Percentiles rank a stretch among this genome's conserved stretches.
These are phyloP conservation scores for Acleris holmiana DNA, from an alignment of 2,888 invertebrate genomes.

Conservation along the genomic window DNA sequence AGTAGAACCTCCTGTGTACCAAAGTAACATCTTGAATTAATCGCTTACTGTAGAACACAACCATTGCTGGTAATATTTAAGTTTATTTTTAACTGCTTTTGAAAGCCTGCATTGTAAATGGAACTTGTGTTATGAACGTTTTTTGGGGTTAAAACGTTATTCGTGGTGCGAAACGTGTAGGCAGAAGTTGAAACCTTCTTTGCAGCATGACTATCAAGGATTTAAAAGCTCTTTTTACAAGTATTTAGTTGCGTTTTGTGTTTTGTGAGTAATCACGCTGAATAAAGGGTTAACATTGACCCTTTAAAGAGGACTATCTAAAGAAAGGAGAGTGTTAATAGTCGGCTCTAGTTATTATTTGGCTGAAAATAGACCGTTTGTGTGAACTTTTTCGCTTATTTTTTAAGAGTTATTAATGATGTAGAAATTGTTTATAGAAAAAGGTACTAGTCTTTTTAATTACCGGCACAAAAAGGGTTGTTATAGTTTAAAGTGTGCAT, in stretches of 20 bases:
- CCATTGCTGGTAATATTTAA: constrained; percentile 2
- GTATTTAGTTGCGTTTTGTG: constrained; percentile 13
- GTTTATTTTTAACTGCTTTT: not conserved
- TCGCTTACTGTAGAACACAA: not conserved
- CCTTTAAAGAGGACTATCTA: not conserved
- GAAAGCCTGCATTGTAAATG: not conserved
- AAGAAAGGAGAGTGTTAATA: no score
- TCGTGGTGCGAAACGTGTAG: constrained; percentile 11
- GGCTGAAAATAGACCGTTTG: no score
- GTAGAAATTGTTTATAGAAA: no score
- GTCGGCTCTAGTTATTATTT: no score
- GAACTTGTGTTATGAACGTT: not conserved
- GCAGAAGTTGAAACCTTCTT: constrained; percentile 14
- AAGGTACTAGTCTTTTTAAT: no score
- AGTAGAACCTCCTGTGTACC: constrained; percentile 18
- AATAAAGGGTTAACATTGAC: constrained; percentile 2
- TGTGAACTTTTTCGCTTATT: no score
- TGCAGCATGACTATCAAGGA: constrained; percentile 19
- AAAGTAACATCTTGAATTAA: not conserved
- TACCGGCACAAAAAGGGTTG: no score
- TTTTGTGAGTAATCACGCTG: constrained; percentile 2
- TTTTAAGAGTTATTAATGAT: no score
- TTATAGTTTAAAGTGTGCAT: no score
- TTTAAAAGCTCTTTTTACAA: constrained; percentile 24
- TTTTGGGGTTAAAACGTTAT: not conserved